Conservation (phyloP, 2,113 vertebrate genomes). For the Martes martes region DNA sequence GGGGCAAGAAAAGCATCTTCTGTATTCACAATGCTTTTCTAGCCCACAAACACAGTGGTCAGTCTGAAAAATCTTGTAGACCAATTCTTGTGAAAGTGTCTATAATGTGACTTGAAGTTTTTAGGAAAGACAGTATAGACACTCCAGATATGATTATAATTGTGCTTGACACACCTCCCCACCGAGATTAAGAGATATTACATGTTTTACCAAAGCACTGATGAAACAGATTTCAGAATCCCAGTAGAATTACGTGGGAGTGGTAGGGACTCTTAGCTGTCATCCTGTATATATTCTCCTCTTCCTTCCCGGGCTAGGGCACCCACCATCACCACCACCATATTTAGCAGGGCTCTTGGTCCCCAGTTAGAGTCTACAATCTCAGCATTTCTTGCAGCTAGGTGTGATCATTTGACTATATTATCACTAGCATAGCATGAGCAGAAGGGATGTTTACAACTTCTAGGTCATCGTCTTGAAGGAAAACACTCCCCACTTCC, state of each 20-base stretch:
- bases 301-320: not conserved
- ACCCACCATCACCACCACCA: not conserved
- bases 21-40: not conserved
- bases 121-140: not conserved
- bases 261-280: not conserved
- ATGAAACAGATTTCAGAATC: not conserved
- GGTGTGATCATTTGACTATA: not conserved
- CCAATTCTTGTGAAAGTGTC: not conserved
- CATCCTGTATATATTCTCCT: not conserved
- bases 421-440: not conserved
- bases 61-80: not conserved
- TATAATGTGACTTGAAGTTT: not conserved
- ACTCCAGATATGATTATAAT: not conserved
- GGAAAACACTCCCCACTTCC: not conserved
- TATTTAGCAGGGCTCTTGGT: not conserved
- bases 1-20: not conserved
- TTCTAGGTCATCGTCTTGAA: not conserved
- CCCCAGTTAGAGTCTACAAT: not conserved
- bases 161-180: not conserved
- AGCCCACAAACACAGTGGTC: not conserved
- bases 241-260: not conserved
- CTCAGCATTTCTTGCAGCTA: not conserved
- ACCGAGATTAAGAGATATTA: not conserved
- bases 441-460: not conserved
- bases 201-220: not conserved